Evolutionary conservation across 2,797 vertebrate species (phyloP), one percentile per base, ranked within the genome.

Genomic region (Karalla daura): DNA sequence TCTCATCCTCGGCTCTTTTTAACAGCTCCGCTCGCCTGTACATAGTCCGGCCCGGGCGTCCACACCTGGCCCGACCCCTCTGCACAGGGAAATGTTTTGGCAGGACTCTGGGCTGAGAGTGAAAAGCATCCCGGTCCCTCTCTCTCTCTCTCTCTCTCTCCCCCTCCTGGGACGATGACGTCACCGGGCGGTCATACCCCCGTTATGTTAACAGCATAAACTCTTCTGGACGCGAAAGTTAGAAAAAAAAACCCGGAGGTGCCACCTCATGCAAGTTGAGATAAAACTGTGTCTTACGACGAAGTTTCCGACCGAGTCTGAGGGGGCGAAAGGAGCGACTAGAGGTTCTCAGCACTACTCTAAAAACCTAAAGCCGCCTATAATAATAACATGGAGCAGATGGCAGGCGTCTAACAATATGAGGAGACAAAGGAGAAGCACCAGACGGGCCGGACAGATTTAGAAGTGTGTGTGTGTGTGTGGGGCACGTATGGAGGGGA

Each of bases 331-430:
- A 83, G 79, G 69, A 64, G 58, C 12, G 35, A 54, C 44, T 67
- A 63, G 21, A 35, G 63, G 35, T 21, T 20, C n/a, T n/a, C n/a
- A n/a, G 32, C 7, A 74, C 63, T 66, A 13, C 71, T 70, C 46
- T 67, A 59, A 66, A 59, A 66, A 63, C 49, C 63, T 55, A 84
- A 86, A 86, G 43, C 76, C 59, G 77, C 52, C 78, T 67, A 20
- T 80, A 74, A 85, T 80, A 74, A 85, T 51, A 46, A 67, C 51
- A 63, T 5, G 69, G 76, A 88, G 78, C 92, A 93, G 92, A 93
- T 93, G 92, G 92, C 82, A 67, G n/a, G 70, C 33, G 84, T 70
- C 80, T 71, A 65, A 82, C 82, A 70, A 67, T 27, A 58, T 55
- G 54, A 37, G 52, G 35, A 35, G 85, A 91, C 90, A 92, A 90